phyloP scores from a whole-genome alignment of 2,113 vertebrate species.

The Brachionichthys hirsutus region DNA sequence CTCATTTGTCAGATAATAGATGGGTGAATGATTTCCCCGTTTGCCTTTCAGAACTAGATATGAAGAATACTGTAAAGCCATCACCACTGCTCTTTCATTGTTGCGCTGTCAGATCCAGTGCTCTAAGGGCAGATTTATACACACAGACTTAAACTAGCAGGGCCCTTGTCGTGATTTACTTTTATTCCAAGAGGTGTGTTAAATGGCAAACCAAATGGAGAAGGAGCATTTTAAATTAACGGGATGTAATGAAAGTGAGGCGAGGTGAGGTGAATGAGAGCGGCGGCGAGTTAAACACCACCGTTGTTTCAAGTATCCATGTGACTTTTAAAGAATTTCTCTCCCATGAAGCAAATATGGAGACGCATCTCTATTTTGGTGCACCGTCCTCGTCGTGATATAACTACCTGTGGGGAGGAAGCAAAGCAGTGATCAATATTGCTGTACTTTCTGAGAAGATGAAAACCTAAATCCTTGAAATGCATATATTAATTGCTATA shows the following conservation, averaged over 20 bases:
- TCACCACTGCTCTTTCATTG: constrained; percentile 35
- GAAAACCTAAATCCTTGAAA: constrained; percentile 66
- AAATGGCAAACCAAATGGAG: constrained; percentile 45
- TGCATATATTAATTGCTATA: constrained; percentile 50
- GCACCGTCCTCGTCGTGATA: constrained; percentile 42
- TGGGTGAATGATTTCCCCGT: constrained; percentile 18
- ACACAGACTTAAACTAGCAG: background rate
- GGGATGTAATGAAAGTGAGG: constrained; percentile 29
- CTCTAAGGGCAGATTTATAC: constrained; percentile 37
- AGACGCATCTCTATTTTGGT: constrained; percentile 32
- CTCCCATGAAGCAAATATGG: constrained; percentile 54
- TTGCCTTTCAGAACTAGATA: constrained; percentile 13
- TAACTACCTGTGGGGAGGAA: constrained; percentile 46
- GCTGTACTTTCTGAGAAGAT: too few relatives aligned
- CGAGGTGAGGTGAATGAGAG: constrained; percentile 34
- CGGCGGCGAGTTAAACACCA: too few relatives aligned
- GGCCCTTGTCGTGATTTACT: constrained; percentile 26
- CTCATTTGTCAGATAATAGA: constrained; percentile 14
- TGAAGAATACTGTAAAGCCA: constrained; percentile 15
- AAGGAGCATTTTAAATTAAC: constrained; percentile 37
- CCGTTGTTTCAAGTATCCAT: constrained; percentile 47
- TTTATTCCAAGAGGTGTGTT: constrained; percentile 38
- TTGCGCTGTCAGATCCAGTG: constrained; percentile 16
- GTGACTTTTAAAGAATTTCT: constrained; percentile 58
- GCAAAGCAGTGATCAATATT: constrained; percentile 61